Base-by-base conservation (phyloP, 2,888 invertebrate species). In the Brassicogethes aeneus region DNA sequence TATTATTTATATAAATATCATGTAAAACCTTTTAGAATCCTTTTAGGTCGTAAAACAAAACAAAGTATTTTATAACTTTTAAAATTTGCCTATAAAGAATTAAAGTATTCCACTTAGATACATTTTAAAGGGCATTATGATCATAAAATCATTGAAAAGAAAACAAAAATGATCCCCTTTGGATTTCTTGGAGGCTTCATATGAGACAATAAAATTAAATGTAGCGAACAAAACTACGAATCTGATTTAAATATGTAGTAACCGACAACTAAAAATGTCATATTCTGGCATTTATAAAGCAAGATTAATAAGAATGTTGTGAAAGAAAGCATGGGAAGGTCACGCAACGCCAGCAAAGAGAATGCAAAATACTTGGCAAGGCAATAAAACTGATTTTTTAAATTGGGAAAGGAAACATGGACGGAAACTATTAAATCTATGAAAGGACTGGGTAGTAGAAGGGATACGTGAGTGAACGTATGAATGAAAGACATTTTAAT, bases 261-360 rank as follows among this genome's bases (percentile, higher is more conserved):
- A 23, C 5, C 23, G 5, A 23, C 23, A 23, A 23, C 23, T 23
- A 23, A 23, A 23, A 23, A 23, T 23, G 23, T 23, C 23, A 23
- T 23, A 23, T 23, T 23, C 23, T 23, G 23, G 5, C 23, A 23
- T 23, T 23, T 23, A 23, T 23, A 23, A 7, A 23, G 23, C 23
- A 23, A 23, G 23, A 23, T 23, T 32, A 32, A 32, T 32, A 32
- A 32, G 14, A 12, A 12, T 32, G 14, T 32, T 32, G 32, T 32
- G 32, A 32, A 32, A 32, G 32, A 32, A 32, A 32, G 32, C 32
- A 12, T 32, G 32, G 32, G 32, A 32, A 32, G 32, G 32, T 13
- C 32, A 32, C 32, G 12, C 5, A 23, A 10, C 23, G 5, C 10
- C 5, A 10, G 5, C 32, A 32, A 32, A 32, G 32, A 32, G 32